Evolutionary conservation across 1,140 invertebrate species (phyloP).

Genomic region (Drosophila parabipectinata): DNA sequence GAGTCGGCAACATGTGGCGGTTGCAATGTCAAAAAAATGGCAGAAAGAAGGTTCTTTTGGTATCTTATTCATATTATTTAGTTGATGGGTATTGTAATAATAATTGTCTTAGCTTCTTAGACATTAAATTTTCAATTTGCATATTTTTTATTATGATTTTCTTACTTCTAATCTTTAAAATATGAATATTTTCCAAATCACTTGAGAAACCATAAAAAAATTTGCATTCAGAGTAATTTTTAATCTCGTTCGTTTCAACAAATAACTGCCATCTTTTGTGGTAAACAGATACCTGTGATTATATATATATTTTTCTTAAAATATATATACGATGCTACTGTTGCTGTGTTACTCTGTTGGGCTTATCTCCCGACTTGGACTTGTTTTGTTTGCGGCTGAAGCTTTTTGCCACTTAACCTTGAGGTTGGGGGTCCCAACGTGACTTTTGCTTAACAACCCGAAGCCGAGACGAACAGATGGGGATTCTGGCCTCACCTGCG

Average conservation of each 20-base stretch:
- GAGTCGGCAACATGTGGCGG: slow-evolving; percentile 18
- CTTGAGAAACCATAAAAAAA: background rate
- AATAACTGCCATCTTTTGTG: slow-evolving; percentile 49
- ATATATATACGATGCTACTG: slow-evolving; percentile 12
- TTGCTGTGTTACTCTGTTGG: slow-evolving; percentile 13
- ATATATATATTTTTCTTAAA: slow-evolving; percentile 3
- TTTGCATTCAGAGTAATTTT: slow-evolving; percentile 16
- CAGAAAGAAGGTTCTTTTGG: background rate
- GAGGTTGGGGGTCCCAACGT: slow-evolving; percentile 59
- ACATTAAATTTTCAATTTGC: background rate
- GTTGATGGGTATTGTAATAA: background rate
- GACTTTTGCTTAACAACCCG: slow-evolving; percentile 62
- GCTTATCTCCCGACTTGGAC: slow-evolving; percentile 35
- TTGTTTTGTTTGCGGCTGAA: slow-evolving; percentile 32
- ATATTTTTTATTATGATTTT: too few species aligned
- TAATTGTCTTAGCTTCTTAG: background rate
- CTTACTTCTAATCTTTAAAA: background rate
- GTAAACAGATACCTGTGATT: slow-evolving; percentile 42
- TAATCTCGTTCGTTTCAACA: slow-evolving; percentile 38
- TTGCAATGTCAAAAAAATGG: background rate
- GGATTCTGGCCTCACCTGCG: background rate
- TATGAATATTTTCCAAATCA: slow-evolving; percentile 11
- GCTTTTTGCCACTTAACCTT: slow-evolving; percentile 67
- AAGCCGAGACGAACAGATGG: slow-evolving; percentile 10
- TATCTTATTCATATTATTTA: background rate